Evolutionary conservation across 2,888 invertebrate species (phyloP), one percentile per base, ranked within the genome.

Genomic region (Ferrisia virgata): DNA sequence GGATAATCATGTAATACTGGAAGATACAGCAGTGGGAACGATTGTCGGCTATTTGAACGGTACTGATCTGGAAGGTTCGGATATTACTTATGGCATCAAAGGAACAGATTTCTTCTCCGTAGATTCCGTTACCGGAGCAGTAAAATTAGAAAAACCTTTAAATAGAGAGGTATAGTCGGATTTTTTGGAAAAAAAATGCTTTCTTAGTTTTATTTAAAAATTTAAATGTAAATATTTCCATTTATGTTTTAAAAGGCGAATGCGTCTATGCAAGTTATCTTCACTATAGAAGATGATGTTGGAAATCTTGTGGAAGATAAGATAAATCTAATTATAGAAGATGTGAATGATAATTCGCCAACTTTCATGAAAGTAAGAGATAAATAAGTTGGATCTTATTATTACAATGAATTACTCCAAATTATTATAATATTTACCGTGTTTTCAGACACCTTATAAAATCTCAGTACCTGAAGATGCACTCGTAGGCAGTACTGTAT

Each of bases 281-380:
- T 96, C 25, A 94, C 94, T 0, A 92, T 96, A 86, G 93, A 95
- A 89, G 96, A 95, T 88, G 91, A 92, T 86, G 93, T 93, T 2
- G 90, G 90, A 76, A 95, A 95, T 89, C 89, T 94, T 85, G 93
- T 94, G 0, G n/a, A 18, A 64, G 64, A 64, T 1, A 64, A 28
- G 4, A 93, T 95, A 72, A 94, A 93, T 39, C 94, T 96, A 85
- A 95, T 96, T 85, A 93, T 97, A 18, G 89, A 94, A 11, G 96
- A 97, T 87, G 95, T 95, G 87, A 96, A 97, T 88, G 96, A 97
- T 88, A 96, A 96, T 89, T 91, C 94, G 40, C 96, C 96, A 33
- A 83, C 9, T 11, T 83, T 83, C 22, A 31, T 72, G 2, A 28
- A 76, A n/a, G 82, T 85, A 9, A 13, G 36, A 58, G n/a, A n/a